Percentiles rank a stretch among this genome's conserved stretches.
These are phyloP conservation scores for Odontomyia ornata DNA, from an alignment of 2,888 invertebrate species.

Conservation along the genomic window DNA sequence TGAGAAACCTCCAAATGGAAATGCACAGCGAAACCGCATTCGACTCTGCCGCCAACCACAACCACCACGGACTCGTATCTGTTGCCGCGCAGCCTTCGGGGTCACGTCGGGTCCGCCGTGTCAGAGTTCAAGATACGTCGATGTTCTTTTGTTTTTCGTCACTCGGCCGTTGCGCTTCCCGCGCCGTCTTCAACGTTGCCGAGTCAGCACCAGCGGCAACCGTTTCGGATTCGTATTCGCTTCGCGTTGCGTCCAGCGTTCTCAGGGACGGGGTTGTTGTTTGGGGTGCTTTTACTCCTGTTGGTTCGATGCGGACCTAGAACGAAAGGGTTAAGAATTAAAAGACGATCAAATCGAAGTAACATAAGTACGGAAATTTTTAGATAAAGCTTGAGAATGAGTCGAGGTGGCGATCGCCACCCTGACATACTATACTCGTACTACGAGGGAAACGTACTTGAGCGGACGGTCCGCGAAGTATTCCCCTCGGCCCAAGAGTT, in stretches of 20 bases:
- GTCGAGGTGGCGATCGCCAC: neutral
- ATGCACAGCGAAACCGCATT: neutral
- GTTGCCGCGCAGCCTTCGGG: neutral
- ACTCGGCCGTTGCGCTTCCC: conserved; percentile 33
- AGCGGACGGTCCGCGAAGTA: no score
- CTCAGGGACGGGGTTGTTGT: neutral
- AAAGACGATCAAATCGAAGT: neutral
- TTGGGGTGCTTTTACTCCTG: neutral
- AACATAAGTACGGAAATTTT: neutral
- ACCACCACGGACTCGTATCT: neutral
- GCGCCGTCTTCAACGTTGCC: neutral
- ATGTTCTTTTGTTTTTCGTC: conserved; percentile 46
- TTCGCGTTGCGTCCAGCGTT: neutral
- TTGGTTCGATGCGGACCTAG: conserved; percentile 11
- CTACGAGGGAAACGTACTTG: no score
- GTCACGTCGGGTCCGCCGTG: conserved; percentile 58
- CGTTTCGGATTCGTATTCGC: conserved; percentile 15
- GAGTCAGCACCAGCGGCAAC: no score
- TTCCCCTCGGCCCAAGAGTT: neutral
- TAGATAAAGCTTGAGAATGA: neutral
- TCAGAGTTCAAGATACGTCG: conserved; percentile 61
- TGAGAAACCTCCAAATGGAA: neutral
- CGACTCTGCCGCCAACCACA: neutral
- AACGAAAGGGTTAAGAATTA: conserved; percentile 3
- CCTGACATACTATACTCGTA: no score